Conservation (phyloP, 2,113 vertebrate genomes). For the Murina feae region DNA sequence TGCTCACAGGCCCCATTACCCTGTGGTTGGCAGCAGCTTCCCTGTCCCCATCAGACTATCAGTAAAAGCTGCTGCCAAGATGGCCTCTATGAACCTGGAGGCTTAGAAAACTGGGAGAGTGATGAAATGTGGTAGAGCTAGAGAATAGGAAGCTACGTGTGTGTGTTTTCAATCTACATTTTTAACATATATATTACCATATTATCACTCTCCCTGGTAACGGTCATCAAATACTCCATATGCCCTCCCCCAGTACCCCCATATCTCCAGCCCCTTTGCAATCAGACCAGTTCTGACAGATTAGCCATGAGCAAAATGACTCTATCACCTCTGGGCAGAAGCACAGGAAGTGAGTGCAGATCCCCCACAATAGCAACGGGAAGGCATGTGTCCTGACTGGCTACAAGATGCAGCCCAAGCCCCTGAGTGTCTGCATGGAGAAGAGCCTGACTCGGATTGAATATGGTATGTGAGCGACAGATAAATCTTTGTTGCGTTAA, state of each 20-base stretch:
- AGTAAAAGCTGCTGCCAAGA: not conserved
- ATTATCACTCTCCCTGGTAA: not conserved
- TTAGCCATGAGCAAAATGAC: not conserved
- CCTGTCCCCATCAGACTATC: not conserved
- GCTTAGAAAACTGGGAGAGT: not conserved
- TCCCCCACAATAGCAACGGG: not conserved
- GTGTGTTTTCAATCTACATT: not conserved
- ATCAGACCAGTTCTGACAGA: not conserved
- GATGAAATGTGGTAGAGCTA: not conserved
- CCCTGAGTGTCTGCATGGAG: not conserved
- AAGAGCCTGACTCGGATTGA: not conserved
- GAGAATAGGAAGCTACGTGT: not conserved
- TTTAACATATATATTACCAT: not conserved
- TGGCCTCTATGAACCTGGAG: not conserved
- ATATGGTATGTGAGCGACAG: not conserved
- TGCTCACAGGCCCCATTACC: not conserved
- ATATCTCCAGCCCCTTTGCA: not conserved
- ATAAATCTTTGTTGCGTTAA: not conserved
- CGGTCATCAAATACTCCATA: not conserved
- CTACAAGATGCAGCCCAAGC: not conserved
- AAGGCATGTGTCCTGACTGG: not conserved
- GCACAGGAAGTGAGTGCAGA: not conserved
- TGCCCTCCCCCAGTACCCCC: rapidly evolving
- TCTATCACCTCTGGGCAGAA: not conserved
- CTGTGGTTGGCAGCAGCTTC: not conserved